Evolutionary conservation across 2,888 invertebrate species (phyloP).

Genomic region (Latrodectus hesperus): DNA sequence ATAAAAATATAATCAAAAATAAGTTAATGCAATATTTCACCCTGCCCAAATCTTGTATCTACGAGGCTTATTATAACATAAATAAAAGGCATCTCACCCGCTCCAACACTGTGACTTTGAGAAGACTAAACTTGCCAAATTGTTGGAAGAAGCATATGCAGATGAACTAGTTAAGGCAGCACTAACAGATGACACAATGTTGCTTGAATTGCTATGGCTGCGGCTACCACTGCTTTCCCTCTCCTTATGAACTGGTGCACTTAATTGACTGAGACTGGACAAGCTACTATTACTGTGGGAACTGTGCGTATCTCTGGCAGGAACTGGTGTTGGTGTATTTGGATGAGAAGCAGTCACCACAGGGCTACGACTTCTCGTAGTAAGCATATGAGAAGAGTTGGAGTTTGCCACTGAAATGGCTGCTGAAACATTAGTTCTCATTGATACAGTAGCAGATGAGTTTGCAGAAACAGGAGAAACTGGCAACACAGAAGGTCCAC

Average conservation of each 20-base stretch:
- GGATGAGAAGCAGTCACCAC: conserved; percentile 50
- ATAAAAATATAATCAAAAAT: too few relatives aligned
- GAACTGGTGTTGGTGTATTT: conserved; percentile 63
- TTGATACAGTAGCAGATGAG: neutral
- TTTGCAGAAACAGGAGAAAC: conserved; percentile 25
- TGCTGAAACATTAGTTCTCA: conserved; percentile 32
- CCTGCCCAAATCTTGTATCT: too few relatives aligned
- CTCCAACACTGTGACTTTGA: conserved; percentile 71
- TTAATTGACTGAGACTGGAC: conserved; percentile 70
- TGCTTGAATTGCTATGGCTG: conserved; percentile 66
- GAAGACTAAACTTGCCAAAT: conserved; percentile 70
- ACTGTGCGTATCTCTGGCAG: conserved; percentile 64
- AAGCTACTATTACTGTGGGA: conserved; percentile 69
- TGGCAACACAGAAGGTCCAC: conserved; percentile 21
- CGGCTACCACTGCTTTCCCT: conserved; percentile 50
- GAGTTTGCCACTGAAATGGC: conserved; percentile 29
- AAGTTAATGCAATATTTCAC: too few relatives aligned
- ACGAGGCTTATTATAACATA: too few relatives aligned
- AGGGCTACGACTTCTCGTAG: conserved; percentile 45
- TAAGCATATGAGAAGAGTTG: conserved; percentile 11
- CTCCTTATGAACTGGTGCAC: conserved; percentile 59
- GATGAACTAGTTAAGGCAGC: conserved; percentile 52
- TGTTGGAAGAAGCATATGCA: conserved; percentile 58
- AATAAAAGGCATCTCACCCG: conserved; percentile 60
- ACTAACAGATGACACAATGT: conserved; percentile 54